phyloP scores from a whole-genome alignment of 1,140 invertebrate species.

The Zophobas atratus region DNA sequence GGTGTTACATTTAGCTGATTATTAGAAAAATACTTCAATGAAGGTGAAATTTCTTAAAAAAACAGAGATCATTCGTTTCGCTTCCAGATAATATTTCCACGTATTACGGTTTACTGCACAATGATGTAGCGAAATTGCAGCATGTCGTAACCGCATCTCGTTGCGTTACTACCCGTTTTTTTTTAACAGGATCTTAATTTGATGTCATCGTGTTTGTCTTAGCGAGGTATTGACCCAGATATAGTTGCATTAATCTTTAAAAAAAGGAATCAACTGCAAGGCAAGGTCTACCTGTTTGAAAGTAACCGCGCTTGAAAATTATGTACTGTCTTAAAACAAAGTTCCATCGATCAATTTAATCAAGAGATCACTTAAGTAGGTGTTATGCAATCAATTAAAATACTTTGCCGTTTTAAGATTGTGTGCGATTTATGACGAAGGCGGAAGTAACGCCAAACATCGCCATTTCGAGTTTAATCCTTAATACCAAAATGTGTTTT shows the following conservation, averaged over 20 bases:
- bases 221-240: constrained; percentile 29
- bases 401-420: neutral
- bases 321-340: too few species aligned
- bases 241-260: constrained; percentile 3
- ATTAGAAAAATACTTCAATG: constrained; percentile 4
- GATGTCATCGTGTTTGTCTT: constrained; percentile 21
- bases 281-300: constrained; percentile 20
- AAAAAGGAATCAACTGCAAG: constrained; percentile 6
- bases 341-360: neutral
- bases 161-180: constrained; percentile 31
- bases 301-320: neutral
- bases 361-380: neutral
- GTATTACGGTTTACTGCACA: constrained; percentile 31
- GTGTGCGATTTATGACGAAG: neutral
- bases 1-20: neutral
- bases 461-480: too few species aligned
- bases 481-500: too few species aligned
- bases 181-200: constrained; percentile 1
- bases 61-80: constrained; percentile 13
- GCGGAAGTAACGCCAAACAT: constrained; percentile 1
- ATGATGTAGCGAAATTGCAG: constrained; percentile 11
- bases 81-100: constrained; percentile 5
- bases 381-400: neutral
- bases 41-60: constrained; percentile 26
- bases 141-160: constrained; percentile 18